These are phyloP conservation scores for Eulemur mongoz DNA, from an alignment of 2,797 vertebrate genomes.

Conservation along the genomic window DNA sequence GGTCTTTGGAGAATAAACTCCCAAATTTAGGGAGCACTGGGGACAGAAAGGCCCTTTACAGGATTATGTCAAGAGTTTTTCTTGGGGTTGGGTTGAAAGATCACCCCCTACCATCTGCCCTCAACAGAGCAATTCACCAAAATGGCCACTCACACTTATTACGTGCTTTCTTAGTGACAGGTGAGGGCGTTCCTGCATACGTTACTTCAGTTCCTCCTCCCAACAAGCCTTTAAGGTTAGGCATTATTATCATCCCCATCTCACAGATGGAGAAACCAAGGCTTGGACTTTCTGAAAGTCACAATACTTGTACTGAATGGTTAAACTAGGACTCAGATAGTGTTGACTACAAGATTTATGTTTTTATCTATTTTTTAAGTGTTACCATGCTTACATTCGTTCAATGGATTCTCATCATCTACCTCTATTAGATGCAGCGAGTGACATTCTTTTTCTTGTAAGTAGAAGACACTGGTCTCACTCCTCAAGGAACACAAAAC, in stretches of 20 bases:
- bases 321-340: background rate
- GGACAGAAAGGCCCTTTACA: fast-evolving
- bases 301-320: background rate
- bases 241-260: background rate
- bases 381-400: background rate
- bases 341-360: background rate
- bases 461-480: background rate
- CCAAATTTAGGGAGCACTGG: background rate
- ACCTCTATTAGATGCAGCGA: background rate
- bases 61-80: background rate
- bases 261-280: background rate
- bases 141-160: background rate
- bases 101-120: background rate
- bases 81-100: background rate
- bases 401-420: background rate
- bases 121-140: background rate
- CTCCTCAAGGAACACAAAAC: background rate
- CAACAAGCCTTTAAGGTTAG: background rate
- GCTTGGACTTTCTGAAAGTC: background rate
- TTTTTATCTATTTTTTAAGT: background rate
- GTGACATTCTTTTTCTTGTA: background rate
- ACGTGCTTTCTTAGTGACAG: background rate
- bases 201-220: background rate
- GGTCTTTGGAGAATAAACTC: background rate
- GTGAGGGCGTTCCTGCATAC: fast-evolving